Conservation (phyloP, 2,888 invertebrate genomes). For the Drosophila paranaensis region DNA sequence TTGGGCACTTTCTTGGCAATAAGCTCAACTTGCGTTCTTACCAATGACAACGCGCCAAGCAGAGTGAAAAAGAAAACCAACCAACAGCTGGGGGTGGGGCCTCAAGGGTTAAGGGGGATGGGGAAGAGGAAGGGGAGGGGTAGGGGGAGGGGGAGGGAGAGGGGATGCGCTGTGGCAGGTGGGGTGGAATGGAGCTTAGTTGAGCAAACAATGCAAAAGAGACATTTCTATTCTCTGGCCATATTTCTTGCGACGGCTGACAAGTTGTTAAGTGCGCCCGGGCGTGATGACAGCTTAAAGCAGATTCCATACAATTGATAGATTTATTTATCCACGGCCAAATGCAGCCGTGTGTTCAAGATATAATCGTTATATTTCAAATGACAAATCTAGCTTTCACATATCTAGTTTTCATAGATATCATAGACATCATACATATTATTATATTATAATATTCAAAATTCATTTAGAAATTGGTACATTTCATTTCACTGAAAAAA, state of each 20-base stretch:
- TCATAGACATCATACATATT: neutral
- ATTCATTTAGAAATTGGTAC: neutral
- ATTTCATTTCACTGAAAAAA: neutral
- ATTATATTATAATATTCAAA: neutral
- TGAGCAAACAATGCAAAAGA: slow-evolving; percentile 58
- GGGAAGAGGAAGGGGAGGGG: neutral
- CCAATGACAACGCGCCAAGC: slow-evolving; percentile 63
- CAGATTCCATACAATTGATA: slow-evolving; percentile 57
- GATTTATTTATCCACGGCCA: slow-evolving; percentile 42
- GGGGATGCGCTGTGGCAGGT: neutral
- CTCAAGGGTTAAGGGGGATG: neutral
- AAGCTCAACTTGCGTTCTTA: slow-evolving; percentile 60
- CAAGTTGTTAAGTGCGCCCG: slow-evolving; percentile 36
- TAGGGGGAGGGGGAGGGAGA: neutral
- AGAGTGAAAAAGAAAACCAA: slow-evolving; percentile 38
- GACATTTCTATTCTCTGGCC: slow-evolving; percentile 21
- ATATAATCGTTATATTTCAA: too few relatives aligned
- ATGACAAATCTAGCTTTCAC: too few relatives aligned
- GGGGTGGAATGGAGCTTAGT: neutral
- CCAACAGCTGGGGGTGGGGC: slow-evolving; percentile 4
- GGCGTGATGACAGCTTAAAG: slow-evolving; percentile 61
- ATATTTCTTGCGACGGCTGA: slow-evolving; percentile 7
- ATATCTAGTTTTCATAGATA: neutral
- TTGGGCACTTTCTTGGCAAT: slow-evolving; percentile 39
- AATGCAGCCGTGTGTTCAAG: neutral